Conservation (phyloP, 2,113 vertebrate species). For the Vidua chalybeata region DNA sequence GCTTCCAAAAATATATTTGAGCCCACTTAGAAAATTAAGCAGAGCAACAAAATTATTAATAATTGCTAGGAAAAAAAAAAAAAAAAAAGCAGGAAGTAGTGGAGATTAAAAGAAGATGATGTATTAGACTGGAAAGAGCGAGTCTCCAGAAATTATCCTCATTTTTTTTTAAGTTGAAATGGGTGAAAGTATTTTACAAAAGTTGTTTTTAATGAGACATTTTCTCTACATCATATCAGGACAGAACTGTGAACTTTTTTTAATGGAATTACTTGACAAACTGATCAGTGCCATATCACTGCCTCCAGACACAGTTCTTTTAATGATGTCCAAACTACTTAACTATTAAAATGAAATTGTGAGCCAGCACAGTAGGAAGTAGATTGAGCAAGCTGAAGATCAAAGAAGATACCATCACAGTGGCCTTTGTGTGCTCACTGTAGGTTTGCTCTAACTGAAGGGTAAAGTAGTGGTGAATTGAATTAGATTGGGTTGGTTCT, state of each 20-base stretch:
- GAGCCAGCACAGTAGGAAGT: constrained; percentile 59
- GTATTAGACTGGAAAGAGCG: constrained; percentile 56
- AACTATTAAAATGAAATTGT: constrained; percentile 72
- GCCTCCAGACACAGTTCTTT: constrained; percentile 67
- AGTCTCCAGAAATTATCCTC: constrained; percentile 68
- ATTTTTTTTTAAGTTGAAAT: constrained; percentile 64
- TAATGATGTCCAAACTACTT: constrained; percentile 73
- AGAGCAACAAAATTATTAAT: constrained; percentile 62
- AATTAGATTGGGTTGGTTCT: constrained; percentile 43
- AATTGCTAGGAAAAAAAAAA: constrained; percentile 31
- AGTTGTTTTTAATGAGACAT: constrained; percentile 69
- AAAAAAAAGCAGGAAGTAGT: constrained; percentile 16
- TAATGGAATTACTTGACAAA: constrained; percentile 63
- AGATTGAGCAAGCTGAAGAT: constrained; percentile 59
- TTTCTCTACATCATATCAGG: constrained; percentile 63
- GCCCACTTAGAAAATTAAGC: constrained; percentile 49
- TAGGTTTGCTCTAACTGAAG: constrained; percentile 58
- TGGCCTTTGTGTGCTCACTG: constrained; percentile 23
- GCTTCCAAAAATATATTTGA: constrained; percentile 37
- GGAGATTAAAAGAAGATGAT: constrained; percentile 65
- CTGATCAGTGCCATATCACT: constrained; percentile 66
- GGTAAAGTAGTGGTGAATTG: constrained; percentile 43
- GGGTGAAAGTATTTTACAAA: constrained; percentile 67
- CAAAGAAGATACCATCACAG: constrained; percentile 65
- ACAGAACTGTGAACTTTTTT: constrained; percentile 69